These are phyloP conservation scores for Aporophyla nigra DNA, from an alignment of 2,888 invertebrate genomes.

Conservation along the genomic window DNA sequence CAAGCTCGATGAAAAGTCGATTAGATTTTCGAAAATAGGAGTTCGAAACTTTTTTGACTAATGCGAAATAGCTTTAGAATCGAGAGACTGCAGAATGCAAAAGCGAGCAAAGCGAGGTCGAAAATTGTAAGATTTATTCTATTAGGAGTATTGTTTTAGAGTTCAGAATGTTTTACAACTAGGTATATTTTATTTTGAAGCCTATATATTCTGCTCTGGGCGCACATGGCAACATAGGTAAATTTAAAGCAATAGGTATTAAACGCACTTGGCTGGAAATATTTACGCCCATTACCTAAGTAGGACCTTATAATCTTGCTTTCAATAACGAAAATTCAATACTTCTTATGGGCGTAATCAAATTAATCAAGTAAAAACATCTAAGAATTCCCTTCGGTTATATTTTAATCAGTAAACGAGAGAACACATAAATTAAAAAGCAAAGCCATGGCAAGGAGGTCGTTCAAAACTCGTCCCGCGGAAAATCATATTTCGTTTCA, in stretches of 20 bases:
- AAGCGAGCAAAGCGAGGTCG: no score
- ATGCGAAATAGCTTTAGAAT: no score
- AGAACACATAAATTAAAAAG: constrained; percentile 76
- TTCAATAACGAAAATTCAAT: constrained; percentile 38
- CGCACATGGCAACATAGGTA: no score
- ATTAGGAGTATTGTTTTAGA: no score
- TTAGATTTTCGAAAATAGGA: no score
- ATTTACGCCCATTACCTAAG: background rate
- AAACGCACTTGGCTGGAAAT: background rate
- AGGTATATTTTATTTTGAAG: no score
- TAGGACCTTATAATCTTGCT: background rate
- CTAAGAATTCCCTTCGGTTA: constrained; percentile 54
- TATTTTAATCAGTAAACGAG: constrained; percentile 54
- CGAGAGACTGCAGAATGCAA: no score
- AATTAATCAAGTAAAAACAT: constrained; percentile 31
- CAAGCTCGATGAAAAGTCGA: no score
- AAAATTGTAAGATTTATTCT: no score
- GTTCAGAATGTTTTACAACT: no score
- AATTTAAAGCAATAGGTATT: background rate
- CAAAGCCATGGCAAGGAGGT: constrained; percentile 80
- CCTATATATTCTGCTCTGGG: no score
- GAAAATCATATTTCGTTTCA: constrained; percentile 86
- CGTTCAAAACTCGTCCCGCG: constrained; percentile 79
- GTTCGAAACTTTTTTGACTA: no score
- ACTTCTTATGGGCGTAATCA: constrained; percentile 13